These are phyloP conservation scores for Eristalinus aeneus DNA, from an alignment of 2,888 invertebrate genomes.

Conservation along the genomic window DNA sequence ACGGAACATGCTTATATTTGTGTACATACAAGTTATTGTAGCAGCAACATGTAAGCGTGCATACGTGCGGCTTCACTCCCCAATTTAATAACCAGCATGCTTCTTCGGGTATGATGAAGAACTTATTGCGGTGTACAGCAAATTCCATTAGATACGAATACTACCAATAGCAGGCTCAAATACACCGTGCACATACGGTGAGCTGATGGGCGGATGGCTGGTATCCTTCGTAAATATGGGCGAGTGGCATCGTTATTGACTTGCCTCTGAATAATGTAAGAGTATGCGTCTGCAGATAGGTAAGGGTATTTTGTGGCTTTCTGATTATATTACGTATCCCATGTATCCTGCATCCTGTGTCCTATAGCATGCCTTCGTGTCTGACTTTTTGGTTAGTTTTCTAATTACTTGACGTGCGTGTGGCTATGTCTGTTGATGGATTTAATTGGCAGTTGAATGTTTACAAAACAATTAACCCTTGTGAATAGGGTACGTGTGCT, in stretches of 20 bases:
- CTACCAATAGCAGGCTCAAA: conserved; percentile 61
- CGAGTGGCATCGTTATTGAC: conserved; percentile 64
- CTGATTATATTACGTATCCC: conserved; percentile 37
- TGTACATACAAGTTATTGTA: not conserved
- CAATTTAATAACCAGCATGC: conserved; percentile 69
- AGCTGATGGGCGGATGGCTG: not conserved
- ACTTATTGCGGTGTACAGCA: conserved; percentile 66
- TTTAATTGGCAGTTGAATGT: conserved; percentile 58
- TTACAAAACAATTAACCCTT: conserved; percentile 61
- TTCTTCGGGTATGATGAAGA: conserved; percentile 56
- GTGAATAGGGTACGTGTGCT: conserved; percentile 19
- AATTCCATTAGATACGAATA: conserved; percentile 70
- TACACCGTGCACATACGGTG: conserved; percentile 27
- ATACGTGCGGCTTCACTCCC: conserved; percentile 55
- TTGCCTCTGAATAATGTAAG: conserved; percentile 55
- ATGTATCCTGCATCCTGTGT: not conserved
- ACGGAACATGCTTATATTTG: conserved; percentile 1
- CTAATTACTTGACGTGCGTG: conserved; percentile 46
- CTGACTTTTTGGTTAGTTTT: conserved; percentile 46
- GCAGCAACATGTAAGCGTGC: conserved; percentile 27
- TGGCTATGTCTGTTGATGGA: conserved; percentile 8
- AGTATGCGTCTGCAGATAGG: conserved; percentile 46
- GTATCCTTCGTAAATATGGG: conserved; percentile 47
- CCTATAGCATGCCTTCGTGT: not conserved
- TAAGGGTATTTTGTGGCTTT: conserved; percentile 60